Evolutionary conservation across 2,888 invertebrate species (phyloP).

Genomic region (Mesorhabditis belari): DNA sequence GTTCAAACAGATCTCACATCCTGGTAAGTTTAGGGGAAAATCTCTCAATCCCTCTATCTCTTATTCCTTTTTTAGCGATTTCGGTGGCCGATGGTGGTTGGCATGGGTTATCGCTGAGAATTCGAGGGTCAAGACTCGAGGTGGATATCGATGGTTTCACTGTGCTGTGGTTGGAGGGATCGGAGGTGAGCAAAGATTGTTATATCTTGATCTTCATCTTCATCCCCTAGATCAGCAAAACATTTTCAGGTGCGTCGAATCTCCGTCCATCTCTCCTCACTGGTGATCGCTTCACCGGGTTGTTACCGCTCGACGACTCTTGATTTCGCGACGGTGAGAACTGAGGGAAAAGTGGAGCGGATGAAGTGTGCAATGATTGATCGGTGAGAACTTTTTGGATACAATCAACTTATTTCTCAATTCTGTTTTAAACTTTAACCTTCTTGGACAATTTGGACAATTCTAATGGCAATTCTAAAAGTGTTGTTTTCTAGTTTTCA

Average conservation of each 20-base stretch:
- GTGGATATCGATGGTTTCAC: conserved; percentile 46
- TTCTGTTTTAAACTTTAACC: not conserved
- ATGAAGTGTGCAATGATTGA: conserved; percentile 34
- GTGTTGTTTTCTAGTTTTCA: too few relatives aligned
- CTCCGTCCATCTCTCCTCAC: conserved; percentile 31
- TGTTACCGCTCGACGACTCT: conserved; percentile 48
- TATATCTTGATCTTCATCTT: not conserved
- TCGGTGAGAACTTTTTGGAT: conserved; percentile 7
- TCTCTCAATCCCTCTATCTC: conserved; percentile 4
- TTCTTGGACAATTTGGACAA: not conserved
- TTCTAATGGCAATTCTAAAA: not conserved
- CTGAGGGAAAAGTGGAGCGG: conserved; percentile 29
- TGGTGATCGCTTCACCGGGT: conserved; percentile 35
- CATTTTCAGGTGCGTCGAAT: conserved; percentile 23
- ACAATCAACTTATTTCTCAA: not conserved
- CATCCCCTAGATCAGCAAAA: too few relatives aligned
- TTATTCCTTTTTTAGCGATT: conserved; percentile 13
- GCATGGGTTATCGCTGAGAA: conserved; percentile 44
- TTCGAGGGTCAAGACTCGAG: conserved; percentile 45
- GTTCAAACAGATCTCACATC: conserved; percentile 38
- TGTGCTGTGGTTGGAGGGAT: conserved; percentile 46
- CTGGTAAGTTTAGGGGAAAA: conserved; percentile 12
- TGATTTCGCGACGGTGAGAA: conserved; percentile 33
- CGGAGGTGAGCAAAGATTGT: conserved; percentile 18
- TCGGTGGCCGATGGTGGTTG: conserved; percentile 40